phyloP scores from a whole-genome alignment of 1,140 invertebrate species.

The Anastrepha obliqua region DNA sequence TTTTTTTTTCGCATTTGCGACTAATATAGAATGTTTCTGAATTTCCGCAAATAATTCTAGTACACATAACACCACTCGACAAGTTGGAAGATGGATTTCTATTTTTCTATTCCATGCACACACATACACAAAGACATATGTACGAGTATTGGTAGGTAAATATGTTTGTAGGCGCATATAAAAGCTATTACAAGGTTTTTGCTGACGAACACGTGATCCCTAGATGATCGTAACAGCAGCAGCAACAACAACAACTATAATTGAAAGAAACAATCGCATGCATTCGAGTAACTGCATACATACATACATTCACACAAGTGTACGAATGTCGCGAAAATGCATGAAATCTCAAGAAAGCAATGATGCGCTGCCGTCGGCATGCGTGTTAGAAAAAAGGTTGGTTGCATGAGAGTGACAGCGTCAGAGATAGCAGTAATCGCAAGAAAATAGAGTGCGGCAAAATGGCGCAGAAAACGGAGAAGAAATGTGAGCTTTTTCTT shows the following conservation, averaged over 20 bases:
- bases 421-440: not conserved
- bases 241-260: not conserved
- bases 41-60: slow-evolving; percentile 31
- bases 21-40: slow-evolving; percentile 8
- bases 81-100: too few species aligned
- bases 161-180: not conserved
- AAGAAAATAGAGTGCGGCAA: not conserved
- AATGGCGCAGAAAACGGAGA: not conserved
- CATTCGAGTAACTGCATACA: not conserved
- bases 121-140: not conserved
- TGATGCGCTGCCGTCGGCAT: slow-evolving; percentile 26
- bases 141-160: not conserved
- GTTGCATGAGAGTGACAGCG: not conserved
- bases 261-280: not conserved
- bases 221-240: slow-evolving; percentile 22
- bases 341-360: slow-evolving; percentile 38
- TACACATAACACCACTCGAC: not conserved
- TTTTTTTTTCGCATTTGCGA: not conserved
- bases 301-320: not conserved
- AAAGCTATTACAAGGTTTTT: slow-evolving; percentile 11
- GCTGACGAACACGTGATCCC: slow-evolving; percentile 40
- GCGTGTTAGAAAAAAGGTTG: slow-evolving; percentile 40
- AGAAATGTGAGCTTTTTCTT: not conserved
- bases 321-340: slow-evolving; percentile 26
- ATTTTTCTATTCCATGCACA: too few species aligned